Evolutionary conservation across 2,888 invertebrate species (phyloP).

Genomic region (Spilarctia lutea): DNA sequence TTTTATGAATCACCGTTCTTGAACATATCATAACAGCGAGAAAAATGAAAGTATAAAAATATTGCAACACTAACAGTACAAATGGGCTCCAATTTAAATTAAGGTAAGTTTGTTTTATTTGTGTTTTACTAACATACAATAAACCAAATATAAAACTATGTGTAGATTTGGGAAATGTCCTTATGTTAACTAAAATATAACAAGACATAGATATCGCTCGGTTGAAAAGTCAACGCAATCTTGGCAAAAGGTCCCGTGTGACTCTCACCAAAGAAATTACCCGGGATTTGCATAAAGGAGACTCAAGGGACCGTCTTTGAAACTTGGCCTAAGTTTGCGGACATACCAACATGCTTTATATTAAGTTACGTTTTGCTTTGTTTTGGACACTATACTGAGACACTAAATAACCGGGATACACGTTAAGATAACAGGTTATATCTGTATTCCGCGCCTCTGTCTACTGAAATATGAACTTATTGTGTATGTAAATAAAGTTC

Average conservation of each 20-base stretch:
- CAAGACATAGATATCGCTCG: conserved; percentile 65
- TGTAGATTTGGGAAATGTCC: conserved; percentile 47
- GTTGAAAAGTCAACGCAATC: conserved; percentile 78
- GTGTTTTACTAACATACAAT: background rate
- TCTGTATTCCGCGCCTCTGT: conserved; percentile 30
- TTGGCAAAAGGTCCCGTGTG: conserved; percentile 75
- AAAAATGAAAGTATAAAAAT: too few species aligned
- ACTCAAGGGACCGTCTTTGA: conserved; percentile 79
- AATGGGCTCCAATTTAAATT: background rate
- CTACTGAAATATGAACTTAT: conserved; percentile 25
- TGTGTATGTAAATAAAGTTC: background rate
- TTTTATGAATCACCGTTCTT: too few species aligned
- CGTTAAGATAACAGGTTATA: conserved; percentile 59
- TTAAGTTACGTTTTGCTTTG: conserved; percentile 75
- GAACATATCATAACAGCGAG: too few species aligned
- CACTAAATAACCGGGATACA: conserved; percentile 63
- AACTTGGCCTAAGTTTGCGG: conserved; percentile 78
- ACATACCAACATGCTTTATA: conserved; percentile 78
- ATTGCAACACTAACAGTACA: too few species aligned
- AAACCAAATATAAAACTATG: conserved; percentile 20
- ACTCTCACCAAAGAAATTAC: conserved; percentile 83
- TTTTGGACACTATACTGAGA: conserved; percentile 60
- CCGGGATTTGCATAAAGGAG: conserved; percentile 83
- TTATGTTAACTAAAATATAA: conserved; percentile 64
- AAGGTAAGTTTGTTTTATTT: background rate